Evolutionary conservation across 30 jellyfish, hydroid and myxozoan genomes (phyloP).

Genomic region (Aurelia sp.): DNA sequence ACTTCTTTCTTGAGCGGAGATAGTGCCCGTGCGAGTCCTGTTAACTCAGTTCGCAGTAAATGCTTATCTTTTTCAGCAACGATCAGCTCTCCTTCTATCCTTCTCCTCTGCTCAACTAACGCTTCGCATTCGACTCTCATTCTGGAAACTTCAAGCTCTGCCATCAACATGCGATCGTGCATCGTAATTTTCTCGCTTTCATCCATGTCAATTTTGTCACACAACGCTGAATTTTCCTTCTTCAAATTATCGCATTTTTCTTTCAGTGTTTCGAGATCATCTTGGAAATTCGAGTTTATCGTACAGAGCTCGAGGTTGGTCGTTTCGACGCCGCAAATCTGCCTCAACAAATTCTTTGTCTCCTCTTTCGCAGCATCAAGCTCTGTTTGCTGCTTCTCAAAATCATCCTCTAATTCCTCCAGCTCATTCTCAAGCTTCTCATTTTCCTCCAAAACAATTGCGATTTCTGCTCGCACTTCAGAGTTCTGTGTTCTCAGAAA

Average conservation of each 20-base stretch:
- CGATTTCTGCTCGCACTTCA: constrained; percentile 95
- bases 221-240: constrained; percentile 69
- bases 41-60: constrained; percentile 80
- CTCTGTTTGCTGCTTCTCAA: constrained; percentile 86
- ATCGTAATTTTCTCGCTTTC: constrained; percentile 83
- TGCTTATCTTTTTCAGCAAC: constrained; percentile 80
- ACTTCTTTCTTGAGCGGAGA: constrained; percentile 97
- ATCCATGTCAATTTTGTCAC: constrained; percentile 48
- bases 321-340: constrained; percentile 93
- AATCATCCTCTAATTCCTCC: constrained; percentile 88
- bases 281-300: constrained; percentile 85
- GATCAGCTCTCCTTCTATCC: constrained; percentile 74
- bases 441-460: constrained; percentile 91
- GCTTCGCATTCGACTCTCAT: constrained; percentile 87
- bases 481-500: constrained; percentile 89
- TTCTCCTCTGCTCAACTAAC: constrained; percentile 77
- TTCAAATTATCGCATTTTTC: constrained; percentile 72
- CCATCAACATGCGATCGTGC: constrained; percentile 94
- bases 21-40: constrained; percentile 96
- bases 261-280: constrained; percentile 72
- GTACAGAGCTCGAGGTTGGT: constrained; percentile 88
- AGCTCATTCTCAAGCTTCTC: constrained; percentile 91
- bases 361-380: constrained; percentile 88
- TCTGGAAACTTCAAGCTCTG: constrained; percentile 95
- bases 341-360: constrained; percentile 86